phyloP scores from a whole-genome alignment of 2,797 vertebrate species.

The Halcyon badia region DNA sequence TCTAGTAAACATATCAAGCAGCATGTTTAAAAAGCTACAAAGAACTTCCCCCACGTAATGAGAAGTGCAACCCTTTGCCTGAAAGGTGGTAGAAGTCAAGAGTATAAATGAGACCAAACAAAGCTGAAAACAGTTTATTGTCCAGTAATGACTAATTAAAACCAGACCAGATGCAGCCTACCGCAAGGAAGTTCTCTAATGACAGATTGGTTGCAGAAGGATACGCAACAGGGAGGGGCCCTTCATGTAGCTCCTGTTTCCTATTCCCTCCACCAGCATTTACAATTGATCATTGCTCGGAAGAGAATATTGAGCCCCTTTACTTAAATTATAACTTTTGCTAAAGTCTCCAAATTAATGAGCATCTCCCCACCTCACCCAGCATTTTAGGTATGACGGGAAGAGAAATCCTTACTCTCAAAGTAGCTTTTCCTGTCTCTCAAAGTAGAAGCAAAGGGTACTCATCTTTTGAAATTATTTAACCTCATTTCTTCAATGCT shows the following conservation, averaged over 20 bases:
- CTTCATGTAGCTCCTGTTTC: background rate
- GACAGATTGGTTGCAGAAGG: background rate
- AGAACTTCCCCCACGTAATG: background rate
- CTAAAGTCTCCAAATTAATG: background rate
- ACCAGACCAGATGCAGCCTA: background rate
- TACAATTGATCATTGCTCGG: background rate
- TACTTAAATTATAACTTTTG: background rate
- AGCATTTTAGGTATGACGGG: background rate
- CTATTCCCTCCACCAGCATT: background rate
- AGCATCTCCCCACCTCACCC: background rate
- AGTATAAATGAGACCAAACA: background rate
- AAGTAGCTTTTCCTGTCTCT: background rate
- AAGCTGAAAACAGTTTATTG: background rate
- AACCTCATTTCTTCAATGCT: background rate
- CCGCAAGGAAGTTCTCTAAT: background rate
- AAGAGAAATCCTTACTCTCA: background rate
- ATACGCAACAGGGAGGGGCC: fast-evolving
- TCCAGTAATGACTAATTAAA: background rate
- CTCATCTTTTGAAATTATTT: background rate
- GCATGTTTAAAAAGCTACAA: background rate
- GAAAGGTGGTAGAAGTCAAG: background rate
- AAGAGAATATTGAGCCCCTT: background rate
- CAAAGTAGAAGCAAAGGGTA: background rate
- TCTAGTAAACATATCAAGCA: background rate
- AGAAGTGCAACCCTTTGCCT: background rate